Conservation (phyloP, 1,140 invertebrate species). For the Chionoecetes opilio region DNA sequence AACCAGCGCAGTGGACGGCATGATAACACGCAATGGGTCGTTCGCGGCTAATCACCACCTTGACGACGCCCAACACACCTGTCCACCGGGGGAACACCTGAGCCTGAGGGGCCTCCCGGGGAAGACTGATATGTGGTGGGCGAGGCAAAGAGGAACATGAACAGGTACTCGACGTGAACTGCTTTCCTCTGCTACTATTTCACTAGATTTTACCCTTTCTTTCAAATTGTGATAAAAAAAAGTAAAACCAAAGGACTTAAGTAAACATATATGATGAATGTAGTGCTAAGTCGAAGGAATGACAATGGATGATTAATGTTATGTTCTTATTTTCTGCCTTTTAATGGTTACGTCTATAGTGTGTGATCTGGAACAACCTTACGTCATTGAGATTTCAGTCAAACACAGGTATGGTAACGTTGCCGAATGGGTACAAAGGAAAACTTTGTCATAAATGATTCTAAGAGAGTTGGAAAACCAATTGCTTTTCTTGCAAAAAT, state of each 20-base stretch:
- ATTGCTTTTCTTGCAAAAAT: neutral
- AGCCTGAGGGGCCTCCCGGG: neutral
- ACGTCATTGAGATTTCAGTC: no score
- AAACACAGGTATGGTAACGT: no score
- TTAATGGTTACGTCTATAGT: no score
- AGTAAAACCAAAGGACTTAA: neutral
- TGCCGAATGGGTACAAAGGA: no score
- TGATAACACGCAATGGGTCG: constrained; percentile 55
- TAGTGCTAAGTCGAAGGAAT: neutral
- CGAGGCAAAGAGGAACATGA: neutral
- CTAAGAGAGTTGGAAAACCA: neutral
- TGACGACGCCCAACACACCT: neutral
- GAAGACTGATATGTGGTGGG: neutral
- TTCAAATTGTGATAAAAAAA: neutral
- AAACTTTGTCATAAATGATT: no score
- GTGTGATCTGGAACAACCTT: no score
- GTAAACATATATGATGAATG: neutral
- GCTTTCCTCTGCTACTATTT: neutral
- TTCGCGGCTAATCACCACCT: constrained; percentile 16
- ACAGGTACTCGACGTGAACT: neutral
- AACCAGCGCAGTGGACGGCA: constrained; percentile 15
- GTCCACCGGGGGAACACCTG: neutral
- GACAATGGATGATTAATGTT: neutral
- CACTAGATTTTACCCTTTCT: neutral
- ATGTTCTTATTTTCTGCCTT: no score